Evolutionary conservation across 2,797 vertebrate species (phyloP).

Genomic region (Percopsis omiscomaycus): DNA sequence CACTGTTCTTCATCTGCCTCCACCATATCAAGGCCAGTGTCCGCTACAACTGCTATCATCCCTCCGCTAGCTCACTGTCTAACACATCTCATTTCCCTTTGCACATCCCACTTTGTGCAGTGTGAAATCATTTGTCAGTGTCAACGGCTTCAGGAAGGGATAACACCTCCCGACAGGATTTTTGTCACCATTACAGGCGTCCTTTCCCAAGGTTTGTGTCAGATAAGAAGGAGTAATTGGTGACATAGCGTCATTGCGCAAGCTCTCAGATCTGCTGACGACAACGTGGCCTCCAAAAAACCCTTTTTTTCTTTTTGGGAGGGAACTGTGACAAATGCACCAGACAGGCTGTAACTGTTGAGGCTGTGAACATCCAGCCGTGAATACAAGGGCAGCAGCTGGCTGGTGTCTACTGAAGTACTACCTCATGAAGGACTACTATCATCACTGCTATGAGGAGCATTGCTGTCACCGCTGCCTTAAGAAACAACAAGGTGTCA

Average conservation of each 20-base stretch:
- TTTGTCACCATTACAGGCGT: slow-evolving; percentile 44
- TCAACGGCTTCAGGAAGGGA: slow-evolving; percentile 23
- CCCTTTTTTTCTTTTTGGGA: neutral
- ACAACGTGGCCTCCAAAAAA: slow-evolving; percentile 34
- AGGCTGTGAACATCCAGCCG: neutral
- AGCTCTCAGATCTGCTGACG: slow-evolving; percentile 24
- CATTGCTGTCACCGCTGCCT: neutral
- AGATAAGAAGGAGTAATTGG: slow-evolving; percentile 51
- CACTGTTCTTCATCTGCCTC: slow-evolving; percentile 30
- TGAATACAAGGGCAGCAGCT: neutral
- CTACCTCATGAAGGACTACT: neutral
- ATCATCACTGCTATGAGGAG: neutral
- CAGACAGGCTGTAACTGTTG: slow-evolving; percentile 4
- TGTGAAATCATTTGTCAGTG: slow-evolving; percentile 26
- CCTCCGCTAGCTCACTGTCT: slow-evolving; percentile 10
- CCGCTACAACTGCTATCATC: slow-evolving; percentile 19
- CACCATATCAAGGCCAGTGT: slow-evolving; percentile 42
- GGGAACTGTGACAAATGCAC: slow-evolving; percentile 13
- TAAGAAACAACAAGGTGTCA: neutral
- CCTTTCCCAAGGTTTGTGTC: slow-evolving; percentile 54
- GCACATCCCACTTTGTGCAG: slow-evolving; percentile 12
- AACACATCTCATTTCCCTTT: slow-evolving; percentile 46
- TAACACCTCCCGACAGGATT: slow-evolving; percentile 33
- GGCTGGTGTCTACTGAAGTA: neutral
- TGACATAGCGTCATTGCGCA: slow-evolving; percentile 40